These are phyloP conservation scores for Meiosimyza platycephala DNA, from an alignment of 2,888 invertebrate genomes.

Conservation along the genomic window DNA sequence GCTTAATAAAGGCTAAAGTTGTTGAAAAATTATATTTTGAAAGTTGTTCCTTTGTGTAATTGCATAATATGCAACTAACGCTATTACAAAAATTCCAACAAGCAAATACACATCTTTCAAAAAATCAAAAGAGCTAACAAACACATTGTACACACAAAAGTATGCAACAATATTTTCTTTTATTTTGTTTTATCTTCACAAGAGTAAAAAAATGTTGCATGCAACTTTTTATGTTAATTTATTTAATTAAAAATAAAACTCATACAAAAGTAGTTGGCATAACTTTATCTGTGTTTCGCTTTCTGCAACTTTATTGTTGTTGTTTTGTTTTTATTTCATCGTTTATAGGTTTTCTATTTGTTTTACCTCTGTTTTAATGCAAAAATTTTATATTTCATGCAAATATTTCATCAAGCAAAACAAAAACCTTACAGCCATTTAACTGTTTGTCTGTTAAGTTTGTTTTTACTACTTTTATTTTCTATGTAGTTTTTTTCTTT, in stretches of 20 bases:
- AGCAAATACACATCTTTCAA: too few relatives aligned
- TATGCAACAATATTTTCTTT: background rate
- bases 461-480: too few relatives aligned
- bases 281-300: too few relatives aligned
- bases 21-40: background rate
- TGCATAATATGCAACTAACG: too few relatives aligned
- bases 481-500: too few relatives aligned
- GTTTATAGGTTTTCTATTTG: constrained; percentile 22
- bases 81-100: too few relatives aligned
- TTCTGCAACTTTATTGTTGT: background rate
- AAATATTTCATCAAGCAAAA: constrained; percentile 12
- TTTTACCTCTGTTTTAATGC: background rate
- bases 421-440: too few relatives aligned
- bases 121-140: too few relatives aligned
- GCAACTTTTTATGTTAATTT: background rate
- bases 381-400: background rate
- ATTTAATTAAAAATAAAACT: too few relatives aligned
- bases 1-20: background rate
- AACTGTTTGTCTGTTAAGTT: too few relatives aligned
- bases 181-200: background rate
- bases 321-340: constrained; percentile 6
- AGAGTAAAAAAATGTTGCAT: background rate
- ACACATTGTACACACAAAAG: background rate
- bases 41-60: too few relatives aligned
- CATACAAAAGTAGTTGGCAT: too few relatives aligned